Evolutionary conservation across 2,888 invertebrate species (phyloP), one percentile per base, ranked within the genome.

Genomic region (Drosophila monieri): DNA sequence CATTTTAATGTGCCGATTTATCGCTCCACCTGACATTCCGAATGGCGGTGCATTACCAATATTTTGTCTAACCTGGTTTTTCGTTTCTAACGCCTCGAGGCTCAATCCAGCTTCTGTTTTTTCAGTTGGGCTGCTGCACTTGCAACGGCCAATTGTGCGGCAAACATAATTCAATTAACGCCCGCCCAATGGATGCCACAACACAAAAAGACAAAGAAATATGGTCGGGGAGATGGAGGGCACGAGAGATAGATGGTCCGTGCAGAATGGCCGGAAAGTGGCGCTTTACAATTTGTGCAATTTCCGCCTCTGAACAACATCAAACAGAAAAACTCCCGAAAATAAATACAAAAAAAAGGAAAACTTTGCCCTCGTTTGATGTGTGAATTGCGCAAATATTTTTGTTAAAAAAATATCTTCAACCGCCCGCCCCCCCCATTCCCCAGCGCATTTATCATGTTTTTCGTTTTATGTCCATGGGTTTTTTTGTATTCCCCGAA

Each of bases 121-220:
- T 41, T 43, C 18, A 15, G 14, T 18, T 76, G 65, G 35, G 35
- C n/a, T 35, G 53, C 48, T 57, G 48, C 59, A 55, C 73, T 80
- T 52, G 64, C 58, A 59, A 55, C 18, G 71, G 54, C 56, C 85
- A 81, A 81, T 81, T 79, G 85, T 62, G 83, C 76, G 85, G 80
- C 83, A 81, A 85, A 81, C 76, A 81, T 81, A 81, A 85, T 81
- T 81, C 81, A 81, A 81, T 81, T 85, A 85, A 81, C 85, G 78
- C 80, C 83, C 78, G 70, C 54, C 70, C 78, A 68, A 66, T 76
- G 69, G 51, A 67, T 48, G 47, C 46, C 61, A 39, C 30, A 49
- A 47, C 12, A 27, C 35, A 18, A 5, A 46, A 14, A 43, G 52
- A 64, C 51, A 68, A 32, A 58, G n/a, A 21, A 14, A 37, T n/a